phyloP scores from a whole-genome alignment of 2,113 vertebrate species.

The Podiceps cristatus region DNA sequence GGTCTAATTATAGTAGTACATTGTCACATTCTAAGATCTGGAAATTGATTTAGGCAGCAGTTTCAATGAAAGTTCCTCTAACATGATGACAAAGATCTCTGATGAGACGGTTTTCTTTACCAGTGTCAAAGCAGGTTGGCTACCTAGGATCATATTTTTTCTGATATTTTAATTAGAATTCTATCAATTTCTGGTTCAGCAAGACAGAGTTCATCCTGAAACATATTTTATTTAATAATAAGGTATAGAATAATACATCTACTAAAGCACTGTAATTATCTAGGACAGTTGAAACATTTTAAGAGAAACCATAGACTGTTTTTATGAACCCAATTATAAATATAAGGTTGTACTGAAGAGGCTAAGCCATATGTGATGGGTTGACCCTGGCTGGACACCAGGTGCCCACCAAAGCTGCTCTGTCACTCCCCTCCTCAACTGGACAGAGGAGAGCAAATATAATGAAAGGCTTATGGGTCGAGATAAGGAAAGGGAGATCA shows the following conservation, averaged over 20 bases:
- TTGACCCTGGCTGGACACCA: background rate
- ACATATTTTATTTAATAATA: background rate
- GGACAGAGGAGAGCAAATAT: background rate
- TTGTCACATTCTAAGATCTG: background rate
- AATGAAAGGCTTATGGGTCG: rapidly evolving
- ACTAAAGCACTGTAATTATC: background rate
- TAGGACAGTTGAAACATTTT: background rate
- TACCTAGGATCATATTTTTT: background rate
- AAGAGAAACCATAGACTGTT: background rate
- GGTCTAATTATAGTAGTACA: background rate
- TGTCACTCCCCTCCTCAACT: background rate
- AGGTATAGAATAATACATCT: background rate
- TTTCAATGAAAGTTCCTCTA: background rate
- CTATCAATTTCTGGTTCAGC: background rate
- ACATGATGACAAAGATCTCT: background rate
- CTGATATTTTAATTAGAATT: background rate
- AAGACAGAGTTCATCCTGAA: background rate
- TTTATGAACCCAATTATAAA: background rate
- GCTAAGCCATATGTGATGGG: background rate
- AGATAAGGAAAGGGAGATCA: background rate
- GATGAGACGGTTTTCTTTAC: background rate
- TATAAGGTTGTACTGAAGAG: background rate
- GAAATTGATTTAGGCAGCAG: background rate
- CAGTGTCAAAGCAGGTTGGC: background rate
- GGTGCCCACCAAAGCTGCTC: background rate